phyloP scores from a whole-genome alignment of 2,113 vertebrate species.

The Cottus gobio region DNA sequence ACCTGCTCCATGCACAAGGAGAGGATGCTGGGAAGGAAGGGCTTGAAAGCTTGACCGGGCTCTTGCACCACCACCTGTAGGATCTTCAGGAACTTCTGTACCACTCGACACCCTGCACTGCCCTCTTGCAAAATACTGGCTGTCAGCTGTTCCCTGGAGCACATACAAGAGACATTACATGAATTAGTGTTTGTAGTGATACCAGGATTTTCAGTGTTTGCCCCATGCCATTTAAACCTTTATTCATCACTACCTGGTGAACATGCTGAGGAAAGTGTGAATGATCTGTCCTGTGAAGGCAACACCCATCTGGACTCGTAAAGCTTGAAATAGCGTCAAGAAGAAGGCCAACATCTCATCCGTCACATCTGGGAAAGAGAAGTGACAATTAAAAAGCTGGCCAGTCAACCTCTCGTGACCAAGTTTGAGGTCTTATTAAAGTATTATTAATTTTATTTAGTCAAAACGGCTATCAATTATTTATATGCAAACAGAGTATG shows the following conservation, averaged over 20 bases:
- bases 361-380: slow-evolving; percentile 88
- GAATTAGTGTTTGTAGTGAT: background rate
- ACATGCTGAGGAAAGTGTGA: slow-evolving; percentile 99
- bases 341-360: slow-evolving; percentile 99
- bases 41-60: slow-evolving; percentile 96
- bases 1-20: slow-evolving; percentile 98
- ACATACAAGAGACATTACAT: slow-evolving; percentile 7
- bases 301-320: slow-evolving; percentile 98
- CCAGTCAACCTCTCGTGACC: background rate
- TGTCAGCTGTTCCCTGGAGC: slow-evolving; percentile 92
- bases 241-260: slow-evolving; percentile 87
- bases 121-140: slow-evolving; percentile 97
- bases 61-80: slow-evolving; percentile 98
- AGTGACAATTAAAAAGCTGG: background rate
- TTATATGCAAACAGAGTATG: background rate
- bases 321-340: slow-evolving; percentile 95
- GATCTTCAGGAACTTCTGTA: slow-evolving; percentile 98
- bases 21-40: slow-evolving; percentile 96
- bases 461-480: background rate
- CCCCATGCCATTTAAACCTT: background rate
- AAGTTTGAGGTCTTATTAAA: background rate
- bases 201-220: background rate
- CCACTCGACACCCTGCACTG: slow-evolving; percentile 94
- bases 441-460: background rate
- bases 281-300: slow-evolving; percentile 98